Percentiles rank a stretch among this genome's conserved stretches.
Conservation (phyloP, 2,113 vertebrate species). For the Colistium nudipinnis region DNA sequence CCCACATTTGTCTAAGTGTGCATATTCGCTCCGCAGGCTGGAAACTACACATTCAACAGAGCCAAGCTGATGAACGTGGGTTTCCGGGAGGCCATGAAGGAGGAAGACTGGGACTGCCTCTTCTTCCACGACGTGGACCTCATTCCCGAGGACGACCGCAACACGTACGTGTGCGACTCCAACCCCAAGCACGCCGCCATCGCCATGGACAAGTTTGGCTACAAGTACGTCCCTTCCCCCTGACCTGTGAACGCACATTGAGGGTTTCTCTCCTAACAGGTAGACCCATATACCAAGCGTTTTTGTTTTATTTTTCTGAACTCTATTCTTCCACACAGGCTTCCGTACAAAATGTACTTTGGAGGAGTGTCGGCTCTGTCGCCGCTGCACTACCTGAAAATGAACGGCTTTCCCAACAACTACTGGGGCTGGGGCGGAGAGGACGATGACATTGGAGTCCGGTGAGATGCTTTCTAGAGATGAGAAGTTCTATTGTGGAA, state of each 20-base stretch:
- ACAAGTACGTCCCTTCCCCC: slow-evolving; percentile 79
- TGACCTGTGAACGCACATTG: background rate
- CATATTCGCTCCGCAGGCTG: slow-evolving; percentile 68
- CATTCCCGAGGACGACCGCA: slow-evolving; percentile 86
- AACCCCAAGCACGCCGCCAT: slow-evolving; percentile 85
- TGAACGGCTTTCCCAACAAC: slow-evolving; percentile 86
- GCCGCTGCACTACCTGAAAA: slow-evolving; percentile 85
- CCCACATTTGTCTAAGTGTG: background rate
- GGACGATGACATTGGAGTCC: slow-evolving; percentile 84
- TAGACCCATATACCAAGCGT: background rate
- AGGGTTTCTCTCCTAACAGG: background rate
- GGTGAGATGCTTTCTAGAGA: slow-evolving; percentile 66
- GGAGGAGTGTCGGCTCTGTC: slow-evolving; percentile 84
- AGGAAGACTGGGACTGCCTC: slow-evolving; percentile 87
- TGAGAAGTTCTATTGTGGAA: background rate
- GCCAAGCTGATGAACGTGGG: slow-evolving; percentile 86
- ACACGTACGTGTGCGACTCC: slow-evolving; percentile 81
- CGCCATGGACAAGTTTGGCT: slow-evolving; percentile 89
- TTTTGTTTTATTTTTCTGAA: background rate
- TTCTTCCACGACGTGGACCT: slow-evolving; percentile 89
- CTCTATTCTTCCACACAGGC: slow-evolving; percentile 65
- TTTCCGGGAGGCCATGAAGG: slow-evolving; percentile 87
- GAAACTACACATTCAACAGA: slow-evolving; percentile 82
- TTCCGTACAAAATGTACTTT: slow-evolving; percentile 84
- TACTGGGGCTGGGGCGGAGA: slow-evolving; percentile 87